Conservation (phyloP, 2,113 vertebrate species). For the Chaetorhynchus papuensis region DNA sequence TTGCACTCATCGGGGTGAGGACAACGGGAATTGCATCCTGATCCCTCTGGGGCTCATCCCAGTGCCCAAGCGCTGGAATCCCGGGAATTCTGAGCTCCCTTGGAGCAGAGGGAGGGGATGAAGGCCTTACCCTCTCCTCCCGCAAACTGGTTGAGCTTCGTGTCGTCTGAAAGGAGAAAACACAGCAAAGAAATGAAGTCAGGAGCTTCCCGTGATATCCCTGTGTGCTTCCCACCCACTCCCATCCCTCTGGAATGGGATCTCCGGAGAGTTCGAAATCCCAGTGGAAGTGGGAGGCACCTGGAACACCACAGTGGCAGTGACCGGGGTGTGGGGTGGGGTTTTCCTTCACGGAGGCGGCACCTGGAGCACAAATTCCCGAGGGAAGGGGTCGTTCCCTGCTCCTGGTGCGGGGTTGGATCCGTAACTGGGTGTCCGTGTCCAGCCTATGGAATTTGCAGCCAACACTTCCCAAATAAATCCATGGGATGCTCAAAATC, state of each 20-base stretch:
- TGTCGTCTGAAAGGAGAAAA: slow-evolving; percentile 76
- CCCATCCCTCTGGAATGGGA: neutral
- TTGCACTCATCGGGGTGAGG: neutral
- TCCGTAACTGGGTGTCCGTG: rapidly evolving
- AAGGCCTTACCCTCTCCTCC: slow-evolving; percentile 76
- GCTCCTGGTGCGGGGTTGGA: too few species aligned
- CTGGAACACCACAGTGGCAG: rapidly evolving
- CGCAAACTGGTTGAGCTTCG: slow-evolving; percentile 72
- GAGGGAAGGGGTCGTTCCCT: rapidly evolving
- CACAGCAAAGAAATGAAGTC: neutral
- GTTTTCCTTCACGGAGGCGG: neutral
- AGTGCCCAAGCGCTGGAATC: neutral
- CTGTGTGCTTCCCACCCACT: rapidly evolving
- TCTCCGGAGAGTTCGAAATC: rapidly evolving
- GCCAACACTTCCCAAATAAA: rapidly evolving
- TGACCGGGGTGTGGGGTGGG: rapidly evolving
- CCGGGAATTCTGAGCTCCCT: rapidly evolving
- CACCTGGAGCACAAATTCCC: neutral
- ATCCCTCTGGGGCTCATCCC: rapidly evolving
- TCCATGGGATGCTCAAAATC: neutral
- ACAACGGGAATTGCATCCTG: neutral
- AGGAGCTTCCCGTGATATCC: rapidly evolving
- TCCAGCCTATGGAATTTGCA: rapidly evolving
- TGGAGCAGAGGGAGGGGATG: neutral
- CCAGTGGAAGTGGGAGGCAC: neutral